Conservation (phyloP, 1,140 invertebrate species). For the Drepana arcuata region DNA sequence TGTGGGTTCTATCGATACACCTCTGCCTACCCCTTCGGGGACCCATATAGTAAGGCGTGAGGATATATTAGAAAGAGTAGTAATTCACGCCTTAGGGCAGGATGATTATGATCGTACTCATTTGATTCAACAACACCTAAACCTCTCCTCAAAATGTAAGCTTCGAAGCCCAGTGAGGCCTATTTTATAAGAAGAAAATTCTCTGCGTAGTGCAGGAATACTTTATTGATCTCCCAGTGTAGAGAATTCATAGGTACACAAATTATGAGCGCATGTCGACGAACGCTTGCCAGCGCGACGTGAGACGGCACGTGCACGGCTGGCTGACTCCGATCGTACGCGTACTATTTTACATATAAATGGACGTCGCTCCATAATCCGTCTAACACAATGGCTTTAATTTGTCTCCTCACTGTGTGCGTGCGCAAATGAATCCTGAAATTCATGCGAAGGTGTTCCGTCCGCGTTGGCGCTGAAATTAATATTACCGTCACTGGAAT, state of each 20-base stretch:
- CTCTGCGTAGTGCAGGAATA: not conserved
- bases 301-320: conserved; percentile 28
- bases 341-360: conserved; percentile 70
- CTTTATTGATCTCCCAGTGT: conserved; percentile 9
- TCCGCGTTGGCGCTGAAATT: too few relatives aligned
- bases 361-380: conserved; percentile 61
- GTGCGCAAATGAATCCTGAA: conserved; percentile 47
- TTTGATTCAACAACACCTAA: too few relatives aligned
- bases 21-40: too few relatives aligned
- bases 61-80: too few relatives aligned
- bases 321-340: conserved; percentile 45
- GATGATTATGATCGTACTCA: too few relatives aligned
- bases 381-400: conserved; percentile 63
- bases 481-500: too few relatives aligned
- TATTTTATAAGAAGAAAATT: not conserved
- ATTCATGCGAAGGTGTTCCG: conserved; percentile 17
- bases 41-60: too few relatives aligned
- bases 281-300: conserved; percentile 18
- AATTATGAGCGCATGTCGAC: conserved; percentile 11
- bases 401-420: conserved; percentile 44
- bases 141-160: too few relatives aligned
- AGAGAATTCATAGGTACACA: conserved; percentile 21
- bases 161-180: not conserved
- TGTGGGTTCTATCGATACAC: too few relatives aligned
- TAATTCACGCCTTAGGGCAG: too few relatives aligned